Evolutionary conservation across 1,140 invertebrate species (phyloP).

Genomic region (Lepidotrigona ventralis): DNA sequence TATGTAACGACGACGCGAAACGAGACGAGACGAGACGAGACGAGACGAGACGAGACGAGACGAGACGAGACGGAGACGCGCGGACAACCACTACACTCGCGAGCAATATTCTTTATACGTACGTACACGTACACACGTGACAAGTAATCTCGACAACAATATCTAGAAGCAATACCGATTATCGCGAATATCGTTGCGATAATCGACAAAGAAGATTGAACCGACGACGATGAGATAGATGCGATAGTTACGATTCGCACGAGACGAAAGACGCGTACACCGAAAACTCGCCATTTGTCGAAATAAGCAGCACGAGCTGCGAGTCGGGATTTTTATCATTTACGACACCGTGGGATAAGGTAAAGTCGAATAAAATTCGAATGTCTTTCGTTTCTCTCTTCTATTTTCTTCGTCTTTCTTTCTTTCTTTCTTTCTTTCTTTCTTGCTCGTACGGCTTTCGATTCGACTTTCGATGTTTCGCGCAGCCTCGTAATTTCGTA

Average conservation of each 20-base stretch:
- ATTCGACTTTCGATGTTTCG: slow-evolving; percentile 60
- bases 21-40: no score
- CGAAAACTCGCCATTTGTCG: slow-evolving; percentile 4
- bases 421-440: slow-evolving; percentile 35
- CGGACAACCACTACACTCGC: background rate
- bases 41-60: no score
- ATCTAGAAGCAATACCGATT: background rate
- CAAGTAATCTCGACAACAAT: background rate
- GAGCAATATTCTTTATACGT: background rate
- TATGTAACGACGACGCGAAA: background rate
- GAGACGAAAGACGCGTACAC: background rate
- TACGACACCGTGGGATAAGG: background rate
- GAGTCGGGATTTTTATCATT: background rate
- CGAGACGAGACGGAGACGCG: no score
- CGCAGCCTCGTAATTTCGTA: slow-evolving; percentile 41
- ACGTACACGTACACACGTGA: background rate
- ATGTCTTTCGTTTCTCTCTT: slow-evolving; percentile 35
- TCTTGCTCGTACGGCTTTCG: background rate
- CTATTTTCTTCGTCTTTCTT: slow-evolving; percentile 24
- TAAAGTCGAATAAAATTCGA: slow-evolving; percentile 34
- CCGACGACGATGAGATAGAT: no score
- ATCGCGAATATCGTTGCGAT: background rate
- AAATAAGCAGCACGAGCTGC: background rate
- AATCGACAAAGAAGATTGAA: background rate
- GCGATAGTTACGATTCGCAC: no score